Percentiles rank a stretch among this genome's conserved stretches.
Evolutionary conservation across 2,888 invertebrate species (phyloP).

Genomic region (Fragum sueziense): DNA sequence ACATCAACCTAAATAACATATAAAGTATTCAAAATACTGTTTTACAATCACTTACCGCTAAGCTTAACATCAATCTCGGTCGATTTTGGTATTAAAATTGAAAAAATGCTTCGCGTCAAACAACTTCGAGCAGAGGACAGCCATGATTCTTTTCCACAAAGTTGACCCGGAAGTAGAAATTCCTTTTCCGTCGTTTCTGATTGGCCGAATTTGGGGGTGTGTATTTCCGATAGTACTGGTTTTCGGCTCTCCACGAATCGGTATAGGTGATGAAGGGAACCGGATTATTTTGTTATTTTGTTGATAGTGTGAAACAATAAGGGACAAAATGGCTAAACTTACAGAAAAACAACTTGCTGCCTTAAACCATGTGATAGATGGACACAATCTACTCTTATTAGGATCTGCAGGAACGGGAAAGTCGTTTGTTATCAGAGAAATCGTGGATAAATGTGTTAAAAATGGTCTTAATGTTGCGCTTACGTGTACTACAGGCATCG

Average conservation of each 20-base stretch:
- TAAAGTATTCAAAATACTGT: not conserved
- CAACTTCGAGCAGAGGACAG: not conserved
- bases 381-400: constrained; percentile 35
- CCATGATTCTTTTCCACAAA: not conserved
- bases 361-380: constrained; percentile 20
- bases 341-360: constrained; percentile 33
- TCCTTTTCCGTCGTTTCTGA: not conserved
- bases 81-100: not conserved
- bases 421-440: constrained; percentile 16
- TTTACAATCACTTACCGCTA: not conserved
- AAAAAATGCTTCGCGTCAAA: not conserved
- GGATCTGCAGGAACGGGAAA: constrained; percentile 44
- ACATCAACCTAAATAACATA: not conserved
- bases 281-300: not conserved
- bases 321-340: not conserved
- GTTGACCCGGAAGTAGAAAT: constrained; percentile 6
- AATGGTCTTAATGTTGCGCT: constrained; percentile 17
- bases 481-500: constrained; percentile 46
- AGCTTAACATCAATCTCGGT: not conserved
- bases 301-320: not conserved
- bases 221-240: not conserved
- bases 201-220: not conserved
- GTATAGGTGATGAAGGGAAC: not conserved
- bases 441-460: not conserved
- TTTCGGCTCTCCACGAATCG: not conserved